A percentile compares a stretch with the other conserved stretches of the same genome.
phyloP scores from a whole-genome alignment of 2,888 invertebrate species.

The Lagria hirta region DNA sequence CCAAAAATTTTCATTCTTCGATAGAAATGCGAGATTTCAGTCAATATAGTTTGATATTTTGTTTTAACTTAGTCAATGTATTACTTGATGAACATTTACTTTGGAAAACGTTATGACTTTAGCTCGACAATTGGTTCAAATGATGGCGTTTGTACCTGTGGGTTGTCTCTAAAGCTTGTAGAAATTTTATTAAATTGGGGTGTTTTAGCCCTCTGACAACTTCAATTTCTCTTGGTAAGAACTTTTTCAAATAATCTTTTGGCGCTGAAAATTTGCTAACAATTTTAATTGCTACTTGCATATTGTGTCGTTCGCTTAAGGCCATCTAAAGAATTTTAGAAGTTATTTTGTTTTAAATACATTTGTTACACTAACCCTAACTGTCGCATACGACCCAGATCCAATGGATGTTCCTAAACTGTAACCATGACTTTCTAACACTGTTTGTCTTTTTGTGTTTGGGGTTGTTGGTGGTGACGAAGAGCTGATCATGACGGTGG shows the following conservation, averaged over 20 bases:
- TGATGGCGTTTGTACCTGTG: slow-evolving; percentile 64
- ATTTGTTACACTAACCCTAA: slow-evolving; percentile 60
- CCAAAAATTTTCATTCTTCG: too few species aligned
- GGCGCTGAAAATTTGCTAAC: slow-evolving; percentile 82
- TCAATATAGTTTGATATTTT: too few species aligned
- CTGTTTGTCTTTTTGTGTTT: slow-evolving; percentile 62
- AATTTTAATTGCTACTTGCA: slow-evolving; percentile 79
- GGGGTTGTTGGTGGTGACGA: too few species aligned
- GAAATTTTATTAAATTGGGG: slow-evolving; percentile 75
- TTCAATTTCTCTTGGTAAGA: slow-evolving; percentile 79
- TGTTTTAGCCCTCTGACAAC: slow-evolving; percentile 80
- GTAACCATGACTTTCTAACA: slow-evolving; percentile 77
- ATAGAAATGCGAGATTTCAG: too few species aligned
- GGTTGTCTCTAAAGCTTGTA: slow-evolving; percentile 83
- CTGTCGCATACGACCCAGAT: slow-evolving; percentile 80
- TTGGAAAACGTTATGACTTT: slow-evolving; percentile 2
- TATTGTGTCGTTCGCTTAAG: slow-evolving; percentile 70
- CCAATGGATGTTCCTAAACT: slow-evolving; percentile 74
- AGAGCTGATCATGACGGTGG: too few species aligned
- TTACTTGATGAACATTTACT: too few species aligned
- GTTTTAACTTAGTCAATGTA: too few species aligned
- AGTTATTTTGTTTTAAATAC: slow-evolving; percentile 4
- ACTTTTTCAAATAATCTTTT: slow-evolving; percentile 77
- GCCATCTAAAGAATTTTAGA: slow-evolving; percentile 58
- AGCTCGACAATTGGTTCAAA: slow-evolving; percentile 6